Conservation (phyloP, 2,113 vertebrate species). For the Hucho hucho region DNA sequence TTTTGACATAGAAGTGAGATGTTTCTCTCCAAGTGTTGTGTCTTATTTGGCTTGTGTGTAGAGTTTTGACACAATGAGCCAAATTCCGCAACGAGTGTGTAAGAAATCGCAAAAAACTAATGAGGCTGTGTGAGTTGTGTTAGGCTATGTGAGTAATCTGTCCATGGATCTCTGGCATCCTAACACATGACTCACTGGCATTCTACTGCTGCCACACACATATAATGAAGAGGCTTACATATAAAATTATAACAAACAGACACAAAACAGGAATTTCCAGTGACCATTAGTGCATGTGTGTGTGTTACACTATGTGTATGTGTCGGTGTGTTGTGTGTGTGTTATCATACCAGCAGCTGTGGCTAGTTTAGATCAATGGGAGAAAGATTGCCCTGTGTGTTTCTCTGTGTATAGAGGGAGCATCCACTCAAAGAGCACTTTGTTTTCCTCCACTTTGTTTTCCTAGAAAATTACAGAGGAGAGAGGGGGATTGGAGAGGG, state of each 20-base stretch:
- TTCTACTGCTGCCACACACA: neutral
- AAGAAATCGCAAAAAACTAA: neutral
- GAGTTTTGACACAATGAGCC: too few relatives aligned
- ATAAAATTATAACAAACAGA: neutral
- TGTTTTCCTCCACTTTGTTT: slow-evolving; percentile 43
- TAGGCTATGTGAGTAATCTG: too few relatives aligned
- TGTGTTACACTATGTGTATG: neutral
- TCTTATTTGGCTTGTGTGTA: too few relatives aligned
- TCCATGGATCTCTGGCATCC: too few relatives aligned
- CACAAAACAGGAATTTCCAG: neutral
- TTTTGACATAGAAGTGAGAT: too few relatives aligned
- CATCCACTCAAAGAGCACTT: slow-evolving; percentile 58
- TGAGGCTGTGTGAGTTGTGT: neutral
- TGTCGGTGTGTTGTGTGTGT: neutral
- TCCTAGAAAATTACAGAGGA: slow-evolving; percentile 52
- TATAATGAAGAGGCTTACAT: neutral
- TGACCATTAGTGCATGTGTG: neutral
- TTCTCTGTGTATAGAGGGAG: slow-evolving; percentile 30
- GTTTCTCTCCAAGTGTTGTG: too few relatives aligned
- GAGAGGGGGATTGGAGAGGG: slow-evolving; percentile 22
- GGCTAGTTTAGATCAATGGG: slow-evolving; percentile 58
- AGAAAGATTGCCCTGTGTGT: slow-evolving; percentile 47
- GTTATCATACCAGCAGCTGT: slow-evolving; percentile 40
- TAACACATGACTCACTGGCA: neutral
- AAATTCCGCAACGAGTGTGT: too few relatives aligned